Evolutionary conservation across 2,888 invertebrate species (phyloP), one percentile per base, ranked within the genome.

Genomic region (Ditula angustiorana): DNA sequence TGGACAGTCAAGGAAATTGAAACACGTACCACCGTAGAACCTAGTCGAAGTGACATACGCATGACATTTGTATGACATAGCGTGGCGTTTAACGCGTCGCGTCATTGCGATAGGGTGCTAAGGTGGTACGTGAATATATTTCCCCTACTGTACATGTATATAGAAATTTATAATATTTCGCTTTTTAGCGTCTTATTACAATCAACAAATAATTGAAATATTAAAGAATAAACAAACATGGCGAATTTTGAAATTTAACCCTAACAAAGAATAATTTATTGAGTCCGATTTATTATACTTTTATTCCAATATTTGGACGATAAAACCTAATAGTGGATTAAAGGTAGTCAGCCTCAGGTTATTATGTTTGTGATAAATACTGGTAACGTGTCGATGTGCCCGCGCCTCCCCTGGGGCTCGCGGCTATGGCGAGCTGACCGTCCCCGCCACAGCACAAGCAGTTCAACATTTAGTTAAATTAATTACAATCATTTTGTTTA

Each of bases 401-500:
- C 41, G 41, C 41, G 41, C 41, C 41, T 19, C 0, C n/a, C n/a
- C n/a, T n/a, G 1, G 1, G 3, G 35, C 7, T 5, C 8, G 19
- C 5, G 41, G 10, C 8, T 5, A 7, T 19, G n/a, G n/a, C 19
- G 37, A 37, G 19, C 26, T 16, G 26, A 3, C n/a, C 46, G 23
- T 11, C 11, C 24, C 26, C 16, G 26, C 49, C 11, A n/a, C n/a
- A 21, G 46, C 46, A n/a, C 46, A 11, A 26, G 23, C 26, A 24
- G 46, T 13, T n/a, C 24, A 49, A 26, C n/a, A 46, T 13, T n/a
- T 13, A n/a, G 23, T 4, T 44, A 21, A 21, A 21, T 21, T 11
- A 44, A 21, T 44, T n/a, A 46, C 24, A 46, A 46, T 46, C 11
- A 26, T 49, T 61, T 47, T 19, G 37, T 77, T 73, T 74, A 74